A percentile compares a stretch with the other conserved stretches of the same genome.
Conservation (phyloP, 2,888 invertebrate genomes). For the Panzeria rudis region DNA sequence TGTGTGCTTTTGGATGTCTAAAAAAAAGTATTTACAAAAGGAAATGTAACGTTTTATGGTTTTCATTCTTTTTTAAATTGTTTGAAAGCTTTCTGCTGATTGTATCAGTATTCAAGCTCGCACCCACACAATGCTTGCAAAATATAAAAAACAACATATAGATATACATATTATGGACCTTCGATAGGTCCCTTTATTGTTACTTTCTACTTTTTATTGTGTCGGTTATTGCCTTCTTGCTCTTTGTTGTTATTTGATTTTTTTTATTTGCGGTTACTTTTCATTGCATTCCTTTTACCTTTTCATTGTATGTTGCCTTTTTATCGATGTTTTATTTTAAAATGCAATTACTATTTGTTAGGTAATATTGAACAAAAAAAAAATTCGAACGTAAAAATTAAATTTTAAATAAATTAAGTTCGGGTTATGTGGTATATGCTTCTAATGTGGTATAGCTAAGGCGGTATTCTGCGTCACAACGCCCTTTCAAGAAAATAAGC, state of each 20-base stretch:
- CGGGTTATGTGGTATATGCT: too few relatives aligned
- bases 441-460: too few relatives aligned
- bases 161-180: conserved; percentile 55
- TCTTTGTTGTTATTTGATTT: conserved; percentile 11
- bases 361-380: conserved; percentile 30
- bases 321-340: conserved; percentile 24
- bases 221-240: conserved; percentile 42
- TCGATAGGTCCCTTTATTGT: conserved; percentile 58
- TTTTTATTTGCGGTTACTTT: conserved; percentile 59
- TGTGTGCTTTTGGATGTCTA: background rate
- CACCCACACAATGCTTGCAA: background rate
- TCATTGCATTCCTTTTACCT: conserved; percentile 9
- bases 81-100: conserved; percentile 71
- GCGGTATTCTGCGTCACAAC: too few relatives aligned
- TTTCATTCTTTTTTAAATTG: conserved; percentile 69
- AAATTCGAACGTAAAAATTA: conserved; percentile 19
- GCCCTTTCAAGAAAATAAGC: too few relatives aligned
- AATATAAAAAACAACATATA: too few relatives aligned
- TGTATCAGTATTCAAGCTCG: conserved; percentile 55
- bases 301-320: background rate
- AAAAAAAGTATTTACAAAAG: conserved; percentile 30
- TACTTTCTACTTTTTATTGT: conserved; percentile 58
- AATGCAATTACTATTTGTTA: conserved; percentile 61
- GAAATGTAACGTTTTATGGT: conserved; percentile 68
- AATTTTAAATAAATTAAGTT: too few relatives aligned